Base-by-base conservation (phyloP, 2,888 invertebrate species). In the Chrysolina haemoptera region DNA sequence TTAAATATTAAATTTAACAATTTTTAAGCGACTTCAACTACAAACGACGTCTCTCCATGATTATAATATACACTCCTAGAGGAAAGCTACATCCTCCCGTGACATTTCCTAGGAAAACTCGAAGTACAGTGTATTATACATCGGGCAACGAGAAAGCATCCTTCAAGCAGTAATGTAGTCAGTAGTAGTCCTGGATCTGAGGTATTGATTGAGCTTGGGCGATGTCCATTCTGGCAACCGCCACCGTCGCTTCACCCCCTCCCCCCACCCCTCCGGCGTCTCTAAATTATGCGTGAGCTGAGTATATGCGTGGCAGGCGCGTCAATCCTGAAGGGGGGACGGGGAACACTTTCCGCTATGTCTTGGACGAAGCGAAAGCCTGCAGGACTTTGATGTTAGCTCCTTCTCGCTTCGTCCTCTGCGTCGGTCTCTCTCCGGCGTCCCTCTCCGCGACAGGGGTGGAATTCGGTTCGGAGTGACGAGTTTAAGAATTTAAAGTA, bases 251-350 rank as follows among this genome's bases (percentile, higher is more conserved):
- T 62, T 65, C 72, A 41, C 63, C 65, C 75, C 68, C 68, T 68
- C 62, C 70, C 62, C 70, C 53, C 55, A n/a, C 67, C 70, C 70
- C 55, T 43, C 46, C 74, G 68, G 64, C 87, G 87, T 87, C 86
- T 87, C 87, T 88, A 87, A 88, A 88, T 88, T 87, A 88, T 88
- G 88, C 88, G 87, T 88, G 87, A 87, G 88, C 86, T 86, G 86
- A 87, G 87, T 87, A 85, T 87, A 87, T 87, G 87, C 87, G 87
- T 86, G 86, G 86, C 85, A 84, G 84, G 82, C 84, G 84, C 86
- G 85, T 85, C 85, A 85, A 85, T 83, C 83, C 84, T 80, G 79
- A 74, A 77, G 79, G 77, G 72, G 72, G 67, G 69, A 46, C 71
- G 62, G 67, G 70, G 68, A 71, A 70, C 68, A 62, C 67, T 70